These are phyloP conservation scores for Drosophila oshimai DNA, from an alignment of 1,140 invertebrate species.

Conservation along the genomic window DNA sequence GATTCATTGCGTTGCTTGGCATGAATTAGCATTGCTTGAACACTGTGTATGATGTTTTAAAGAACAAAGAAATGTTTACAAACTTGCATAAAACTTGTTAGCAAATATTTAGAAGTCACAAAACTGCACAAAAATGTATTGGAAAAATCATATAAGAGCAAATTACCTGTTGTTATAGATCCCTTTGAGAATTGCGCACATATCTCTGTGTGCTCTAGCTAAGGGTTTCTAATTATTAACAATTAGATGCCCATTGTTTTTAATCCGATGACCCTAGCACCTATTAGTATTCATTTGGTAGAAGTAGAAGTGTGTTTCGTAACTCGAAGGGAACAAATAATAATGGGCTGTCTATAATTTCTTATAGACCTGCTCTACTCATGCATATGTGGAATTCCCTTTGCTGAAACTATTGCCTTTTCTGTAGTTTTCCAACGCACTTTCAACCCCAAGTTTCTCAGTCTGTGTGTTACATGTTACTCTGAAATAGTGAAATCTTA, in stretches of 20 bases:
- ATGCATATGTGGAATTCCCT: background rate
- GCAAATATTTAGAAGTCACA: background rate
- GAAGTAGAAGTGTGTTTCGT: slow-evolving; percentile 6
- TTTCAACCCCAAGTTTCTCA: background rate
- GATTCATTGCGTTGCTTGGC: slow-evolving; percentile 16
- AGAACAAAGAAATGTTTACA: background rate
- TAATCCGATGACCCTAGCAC: slow-evolving; percentile 19
- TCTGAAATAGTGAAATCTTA: background rate
- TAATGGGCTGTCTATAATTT: background rate
- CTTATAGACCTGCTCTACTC: background rate
- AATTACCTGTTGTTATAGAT: background rate
- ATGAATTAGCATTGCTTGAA: slow-evolving; percentile 11
- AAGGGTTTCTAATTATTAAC: slow-evolving; percentile 2
- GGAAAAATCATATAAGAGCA: background rate
- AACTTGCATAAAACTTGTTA: background rate
- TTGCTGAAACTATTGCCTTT: background rate
- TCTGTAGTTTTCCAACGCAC: background rate
- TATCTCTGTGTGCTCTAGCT: background rate
- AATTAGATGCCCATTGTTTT: slow-evolving; percentile 10
- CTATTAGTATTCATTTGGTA: slow-evolving; percentile 1
- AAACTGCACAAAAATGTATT: background rate
- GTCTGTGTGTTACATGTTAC: background rate
- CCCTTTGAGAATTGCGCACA: background rate
- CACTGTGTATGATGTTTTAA: background rate
- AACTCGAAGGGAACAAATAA: background rate